Evolutionary conservation across 1,140 invertebrate species (phyloP).

Genomic region (Drosophila sturtevanti): DNA sequence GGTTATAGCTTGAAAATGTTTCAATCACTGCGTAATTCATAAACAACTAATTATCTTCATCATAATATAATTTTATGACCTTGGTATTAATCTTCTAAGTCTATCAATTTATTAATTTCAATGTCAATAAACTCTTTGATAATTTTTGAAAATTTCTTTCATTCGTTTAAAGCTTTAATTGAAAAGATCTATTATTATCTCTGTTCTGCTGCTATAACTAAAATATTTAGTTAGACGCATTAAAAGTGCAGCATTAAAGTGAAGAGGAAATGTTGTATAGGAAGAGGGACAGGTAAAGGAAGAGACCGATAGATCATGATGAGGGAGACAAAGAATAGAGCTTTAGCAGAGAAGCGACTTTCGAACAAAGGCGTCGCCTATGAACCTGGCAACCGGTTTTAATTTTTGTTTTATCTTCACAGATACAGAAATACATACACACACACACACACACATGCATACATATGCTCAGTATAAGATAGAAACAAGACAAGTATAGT

Average conservation of each 20-base stretch:
- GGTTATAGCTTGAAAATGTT: no score
- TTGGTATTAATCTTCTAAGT: no score
- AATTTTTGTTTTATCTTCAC: constrained; percentile 24
- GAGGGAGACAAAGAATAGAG: constrained; percentile 28
- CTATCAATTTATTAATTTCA: not conserved
- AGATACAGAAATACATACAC: constrained; percentile 9
- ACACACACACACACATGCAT: constrained; percentile 15
- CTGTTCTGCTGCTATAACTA: not conserved
- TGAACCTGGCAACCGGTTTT: constrained; percentile 57
- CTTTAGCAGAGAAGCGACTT: constrained; percentile 31
- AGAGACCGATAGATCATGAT: constrained; percentile 1
- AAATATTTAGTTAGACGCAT: constrained; percentile 17
- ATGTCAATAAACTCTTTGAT: not conserved
- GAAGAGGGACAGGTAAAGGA: not conserved
- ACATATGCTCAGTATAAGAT: constrained; percentile 1
- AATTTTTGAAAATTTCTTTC: not conserved
- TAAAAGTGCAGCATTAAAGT: constrained; percentile 42
- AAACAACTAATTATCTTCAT: no score
- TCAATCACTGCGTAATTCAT: no score
- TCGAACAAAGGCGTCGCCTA: constrained; percentile 50
- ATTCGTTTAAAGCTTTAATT: no score
- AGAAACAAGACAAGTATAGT: constrained; percentile 30
- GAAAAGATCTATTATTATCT: no score
- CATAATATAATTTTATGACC: no score
- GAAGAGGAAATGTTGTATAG: not conserved